Conservation (phyloP, 2,888 invertebrate genomes). For the Zygaena filipendulae region DNA sequence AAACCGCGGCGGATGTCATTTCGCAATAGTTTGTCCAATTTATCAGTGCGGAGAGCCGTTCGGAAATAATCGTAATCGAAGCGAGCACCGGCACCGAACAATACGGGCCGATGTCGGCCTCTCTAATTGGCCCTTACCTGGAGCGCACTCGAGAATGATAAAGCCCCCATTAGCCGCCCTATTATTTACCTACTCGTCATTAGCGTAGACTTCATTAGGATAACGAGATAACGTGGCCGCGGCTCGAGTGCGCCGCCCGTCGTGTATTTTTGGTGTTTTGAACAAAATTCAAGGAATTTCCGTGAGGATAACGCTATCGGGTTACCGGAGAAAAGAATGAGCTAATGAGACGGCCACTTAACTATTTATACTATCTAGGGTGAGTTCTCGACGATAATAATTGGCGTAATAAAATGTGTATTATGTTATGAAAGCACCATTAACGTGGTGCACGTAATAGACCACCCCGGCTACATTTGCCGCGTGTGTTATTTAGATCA, state of each 20-base stretch:
- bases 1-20: constrained; percentile 58
- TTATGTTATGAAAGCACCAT: background rate
- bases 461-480: constrained; percentile 36
- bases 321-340: constrained; percentile 25
- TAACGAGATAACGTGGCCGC: constrained; percentile 66
- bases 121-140: constrained; percentile 70
- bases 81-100: constrained; percentile 59
- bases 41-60: constrained; percentile 60
- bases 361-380: constrained; percentile 18
- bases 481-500: constrained; percentile 55
- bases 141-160: constrained; percentile 69
- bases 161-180: constrained; percentile 69
- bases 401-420: constrained; percentile 3
- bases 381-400: constrained; percentile 4
- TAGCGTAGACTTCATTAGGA: constrained; percentile 70
- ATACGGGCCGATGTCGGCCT: constrained; percentile 65
- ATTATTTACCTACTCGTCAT: constrained; percentile 70
- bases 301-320: constrained; percentile 27
- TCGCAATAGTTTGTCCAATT: constrained; percentile 65
- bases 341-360: constrained; percentile 41
- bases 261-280: constrained; percentile 54
- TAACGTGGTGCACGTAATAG: constrained; percentile 16
- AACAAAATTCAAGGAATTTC: constrained; percentile 38
- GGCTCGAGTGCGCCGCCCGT: constrained; percentile 38
- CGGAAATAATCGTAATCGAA: constrained; percentile 66